Percentiles rank a stretch among this genome's conserved stretches.
Evolutionary conservation across 2,113 vertebrate species (phyloP).

Genomic region (Lichenostomus cassidix): DNA sequence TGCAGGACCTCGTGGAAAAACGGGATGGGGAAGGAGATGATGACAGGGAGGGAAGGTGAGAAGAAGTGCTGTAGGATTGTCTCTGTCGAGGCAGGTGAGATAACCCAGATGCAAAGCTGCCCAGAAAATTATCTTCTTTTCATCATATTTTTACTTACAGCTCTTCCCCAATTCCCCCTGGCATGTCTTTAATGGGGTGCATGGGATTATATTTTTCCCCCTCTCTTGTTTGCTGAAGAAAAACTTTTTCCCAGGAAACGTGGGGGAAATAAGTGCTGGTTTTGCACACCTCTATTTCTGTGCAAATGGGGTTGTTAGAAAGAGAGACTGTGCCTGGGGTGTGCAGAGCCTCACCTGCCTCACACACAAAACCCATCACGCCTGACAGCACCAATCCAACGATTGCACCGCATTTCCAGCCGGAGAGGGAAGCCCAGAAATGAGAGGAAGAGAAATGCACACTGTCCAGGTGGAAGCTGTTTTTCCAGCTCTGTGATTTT

Average conservation of each 20-base stretch:
- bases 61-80: neutral
- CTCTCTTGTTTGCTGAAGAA: neutral
- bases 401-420: neutral
- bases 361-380: neutral
- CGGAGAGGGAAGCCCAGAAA: neutral
- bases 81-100: neutral
- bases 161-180: neutral
- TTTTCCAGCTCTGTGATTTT: neutral
- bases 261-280: neutral
- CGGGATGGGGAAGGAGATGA: neutral
- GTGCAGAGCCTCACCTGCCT: neutral
- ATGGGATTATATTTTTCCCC: no score
- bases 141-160: neutral
- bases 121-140: neutral
- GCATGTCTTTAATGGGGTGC: neutral
- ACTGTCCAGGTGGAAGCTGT: neutral
- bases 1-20: neutral
- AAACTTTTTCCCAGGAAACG: neutral
- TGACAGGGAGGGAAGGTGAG: neutral
- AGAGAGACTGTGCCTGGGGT: neutral
- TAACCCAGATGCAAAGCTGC: neutral
- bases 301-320: neutral
- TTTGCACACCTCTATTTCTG: neutral
- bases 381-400: neutral
- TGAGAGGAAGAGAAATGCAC: neutral